phyloP scores from a whole-genome alignment of 2,797 vertebrate species.

The Mus spretus region DNA sequence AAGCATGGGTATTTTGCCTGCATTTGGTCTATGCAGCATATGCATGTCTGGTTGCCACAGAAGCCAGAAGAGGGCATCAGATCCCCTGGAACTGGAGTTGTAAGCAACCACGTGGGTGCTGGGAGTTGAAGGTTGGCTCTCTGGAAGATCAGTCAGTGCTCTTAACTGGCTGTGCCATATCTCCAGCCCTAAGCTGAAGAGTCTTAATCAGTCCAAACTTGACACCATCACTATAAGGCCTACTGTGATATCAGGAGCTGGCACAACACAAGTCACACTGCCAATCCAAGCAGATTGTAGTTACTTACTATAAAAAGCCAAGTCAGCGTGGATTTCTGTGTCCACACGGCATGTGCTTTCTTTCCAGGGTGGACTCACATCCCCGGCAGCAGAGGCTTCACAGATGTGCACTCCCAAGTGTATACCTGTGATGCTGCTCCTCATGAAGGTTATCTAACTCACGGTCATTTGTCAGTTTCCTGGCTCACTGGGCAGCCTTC shows the following conservation, averaged over 20 bases:
- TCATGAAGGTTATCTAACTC: background rate
- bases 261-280: background rate
- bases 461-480: conserved; percentile 8
- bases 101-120: background rate
- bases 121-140: background rate
- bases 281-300: background rate
- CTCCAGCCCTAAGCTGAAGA: background rate
- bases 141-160: background rate
- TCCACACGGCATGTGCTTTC: background rate
- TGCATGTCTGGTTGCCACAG: background rate
- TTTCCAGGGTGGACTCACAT: background rate
- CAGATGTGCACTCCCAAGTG: conserved; percentile 5
- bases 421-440: background rate
- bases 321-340: background rate
- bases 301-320: background rate
- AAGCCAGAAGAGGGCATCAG: too few relatives aligned
- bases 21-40: background rate
- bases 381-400: background rate
- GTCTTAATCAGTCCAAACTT: background rate
- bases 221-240: background rate
- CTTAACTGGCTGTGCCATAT: background rate
- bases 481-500: conserved; percentile 12
- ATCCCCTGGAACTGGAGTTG: background rate
- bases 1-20: background rate
- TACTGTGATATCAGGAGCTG: background rate